Base-by-base conservation (phyloP, 1,140 invertebrate genomes). In the Micrasema longulum region DNA sequence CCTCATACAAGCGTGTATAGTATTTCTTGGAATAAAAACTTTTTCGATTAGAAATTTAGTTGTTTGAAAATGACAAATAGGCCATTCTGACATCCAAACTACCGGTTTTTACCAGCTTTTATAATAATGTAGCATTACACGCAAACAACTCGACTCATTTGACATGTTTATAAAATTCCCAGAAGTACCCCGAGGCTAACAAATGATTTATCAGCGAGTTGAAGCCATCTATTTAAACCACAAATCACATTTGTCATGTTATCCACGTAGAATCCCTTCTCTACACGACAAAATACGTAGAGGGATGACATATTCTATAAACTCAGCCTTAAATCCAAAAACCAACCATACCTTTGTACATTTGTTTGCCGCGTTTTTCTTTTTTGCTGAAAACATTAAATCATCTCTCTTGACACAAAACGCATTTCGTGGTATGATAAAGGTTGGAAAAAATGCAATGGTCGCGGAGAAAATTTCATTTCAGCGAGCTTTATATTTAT, bases 191-290 rank as follows among this genome's bases (percentile, higher is more conserved):
- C 18, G 41, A 12, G 9, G 18, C 55, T 41, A 11, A 60, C 20
- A 14, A 60, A 23, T 60, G 55, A 60, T 60, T 60, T 43, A 60
- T 60, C 16, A 26, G 23, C 11, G 26, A 31, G 23, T 16, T 16
- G 55, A 38, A 60, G 35, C 35, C 55, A 38, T 43, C 55, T 41
- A 60, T 60, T 60, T 35, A 38, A 36, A 38, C 41, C 38, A 50
- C 23, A 62, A 43, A 60, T 69, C 52, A 60, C 67, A 69, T 69
- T 69, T 60, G 53, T 69, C 67, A 69, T 62, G 67, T 62, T 53
- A 16, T 22, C 41, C 35, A 50, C 43, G 38, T 47, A 53, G 7
- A 62, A 69, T 14, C 67, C 53, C 20, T 62, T 69, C 43, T 35
- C 47, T 36, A 16, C 11, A 23, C 31, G 41, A 68, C 66, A 68